Evolutionary conservation across 2,888 invertebrate species (phyloP), one percentile per base, ranked within the genome.

Genomic region (Spisula subtruncata): DNA sequence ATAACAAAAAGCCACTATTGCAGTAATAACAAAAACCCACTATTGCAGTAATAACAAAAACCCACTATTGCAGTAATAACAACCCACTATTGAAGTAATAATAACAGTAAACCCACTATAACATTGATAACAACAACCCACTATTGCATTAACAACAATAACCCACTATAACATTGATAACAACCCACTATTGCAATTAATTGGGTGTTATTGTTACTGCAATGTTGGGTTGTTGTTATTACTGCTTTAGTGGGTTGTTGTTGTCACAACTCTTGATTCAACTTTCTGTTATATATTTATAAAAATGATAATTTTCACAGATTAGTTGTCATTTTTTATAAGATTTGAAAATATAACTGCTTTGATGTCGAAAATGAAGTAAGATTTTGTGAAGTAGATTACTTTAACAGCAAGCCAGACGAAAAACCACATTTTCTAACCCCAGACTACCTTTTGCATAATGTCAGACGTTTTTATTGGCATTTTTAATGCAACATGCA

Each of bases 401-500:
- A 66, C 1, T 66, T 66, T 66, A 66, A n/a, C 60, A 66, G 60
- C 60, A 66, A 66, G 25, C 75, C 75, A 75, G 75, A 75, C 75
- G 32, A 66, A 66, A 60, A 66, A 29, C 14, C 75, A 75, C 32
- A 32, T 75, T 35, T 35, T 16, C 18, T 75, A 35, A 75, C 75
- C 35, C 75, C 75, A 75, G 75, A 75, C 75, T 25, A 75, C 75
- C 75, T 75, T 75, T 75, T 75, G 35, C 18, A 75, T 75, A 35
- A 75, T 75, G 75, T 75, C 8, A 75, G 75, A 75, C 75, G 32
- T 75, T 75, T n/a, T 75, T 75, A 75, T 75, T 75, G 75, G 35
- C 35, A 75, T 75, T 75, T 75, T 75, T 75, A 75, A 75, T 75
- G 75, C 75, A 75, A 75, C 75, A 35, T 75, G 75, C 75, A 75